Evolutionary conservation across 2,113 vertebrate species (phyloP).

Genomic region (Oreochromis aureus): DNA sequence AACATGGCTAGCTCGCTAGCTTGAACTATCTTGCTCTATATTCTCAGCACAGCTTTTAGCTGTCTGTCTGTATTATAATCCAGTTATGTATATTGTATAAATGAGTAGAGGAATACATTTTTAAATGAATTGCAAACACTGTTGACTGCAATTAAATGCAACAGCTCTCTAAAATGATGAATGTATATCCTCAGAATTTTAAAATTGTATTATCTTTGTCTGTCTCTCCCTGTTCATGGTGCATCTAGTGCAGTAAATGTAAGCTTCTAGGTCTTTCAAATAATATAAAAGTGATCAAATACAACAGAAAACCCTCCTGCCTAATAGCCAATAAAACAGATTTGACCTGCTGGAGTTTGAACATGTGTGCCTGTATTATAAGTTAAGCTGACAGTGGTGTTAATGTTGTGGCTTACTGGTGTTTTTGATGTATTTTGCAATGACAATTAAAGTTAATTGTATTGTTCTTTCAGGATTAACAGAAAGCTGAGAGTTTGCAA

Average conservation of each 20-base stretch:
- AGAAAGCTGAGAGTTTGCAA: constrained; percentile 51
- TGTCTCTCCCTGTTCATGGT: background rate
- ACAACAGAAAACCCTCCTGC: background rate
- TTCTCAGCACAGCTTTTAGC: background rate
- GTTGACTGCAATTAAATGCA: background rate
- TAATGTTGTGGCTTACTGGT: background rate
- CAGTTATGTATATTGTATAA: background rate
- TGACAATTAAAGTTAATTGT: background rate
- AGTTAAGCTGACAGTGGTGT: background rate
- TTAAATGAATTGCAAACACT: background rate
- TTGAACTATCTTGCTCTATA: background rate
- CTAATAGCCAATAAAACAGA: background rate
- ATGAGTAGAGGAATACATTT: background rate
- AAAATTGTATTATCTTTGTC: background rate
- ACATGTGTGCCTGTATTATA: background rate
- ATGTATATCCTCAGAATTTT: background rate
- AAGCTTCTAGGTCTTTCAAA: background rate
- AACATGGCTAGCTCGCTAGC: background rate
- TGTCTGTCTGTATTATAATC: background rate
- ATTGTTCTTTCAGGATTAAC: constrained; percentile 50
- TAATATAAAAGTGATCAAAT: background rate
- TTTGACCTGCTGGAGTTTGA: background rate
- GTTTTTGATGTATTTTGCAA: background rate
- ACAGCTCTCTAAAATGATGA: background rate
- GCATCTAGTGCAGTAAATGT: background rate